A percentile compares a stretch with the other conserved stretches of the same genome.
Conservation (phyloP, 1,140 invertebrate species). For the Leptinotarsa texana region DNA sequence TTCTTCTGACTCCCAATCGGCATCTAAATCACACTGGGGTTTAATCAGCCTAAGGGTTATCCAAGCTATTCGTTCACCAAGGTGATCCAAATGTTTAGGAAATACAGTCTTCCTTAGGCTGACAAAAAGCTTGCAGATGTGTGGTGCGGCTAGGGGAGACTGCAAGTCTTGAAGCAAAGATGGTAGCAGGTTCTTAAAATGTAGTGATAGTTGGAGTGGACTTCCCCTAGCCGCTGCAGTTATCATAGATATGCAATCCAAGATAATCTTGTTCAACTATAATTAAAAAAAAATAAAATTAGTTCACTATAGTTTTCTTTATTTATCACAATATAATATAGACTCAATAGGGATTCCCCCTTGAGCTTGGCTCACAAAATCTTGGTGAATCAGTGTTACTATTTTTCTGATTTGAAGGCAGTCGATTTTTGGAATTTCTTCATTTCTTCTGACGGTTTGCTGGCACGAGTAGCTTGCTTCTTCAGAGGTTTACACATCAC, state of each 20-base stretch:
- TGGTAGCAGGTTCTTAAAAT: slow-evolving; percentile 67
- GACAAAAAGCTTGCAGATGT: slow-evolving; percentile 65
- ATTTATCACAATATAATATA: no score
- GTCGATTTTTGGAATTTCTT: no score
- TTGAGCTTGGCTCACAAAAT: no score
- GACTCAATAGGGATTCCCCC: no score
- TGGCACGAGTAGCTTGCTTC: no score
- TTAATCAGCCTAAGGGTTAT: slow-evolving; percentile 71
- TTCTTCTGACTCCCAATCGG: slow-evolving; percentile 77
- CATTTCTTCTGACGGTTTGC: no score
- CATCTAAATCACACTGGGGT: slow-evolving; percentile 78
- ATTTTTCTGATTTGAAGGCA: no score
- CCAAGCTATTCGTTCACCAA: slow-evolving; percentile 67
- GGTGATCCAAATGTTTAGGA: slow-evolving; percentile 54
- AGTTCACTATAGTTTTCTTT: background rate
- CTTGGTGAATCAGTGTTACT: no score
- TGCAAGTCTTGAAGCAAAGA: slow-evolving; percentile 66
- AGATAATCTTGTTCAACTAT: slow-evolving; percentile 68
- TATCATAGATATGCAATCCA: slow-evolving; percentile 67
- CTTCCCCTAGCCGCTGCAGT: slow-evolving; percentile 66
- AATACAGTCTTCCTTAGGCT: slow-evolving; percentile 62
- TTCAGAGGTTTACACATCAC: no score
- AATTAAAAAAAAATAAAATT: slow-evolving; percentile 14
- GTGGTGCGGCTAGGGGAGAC: slow-evolving; percentile 72
- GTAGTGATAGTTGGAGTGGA: slow-evolving; percentile 62